Conservation (phyloP, 2,888 invertebrate genomes). For the Crematogaster levior region DNA sequence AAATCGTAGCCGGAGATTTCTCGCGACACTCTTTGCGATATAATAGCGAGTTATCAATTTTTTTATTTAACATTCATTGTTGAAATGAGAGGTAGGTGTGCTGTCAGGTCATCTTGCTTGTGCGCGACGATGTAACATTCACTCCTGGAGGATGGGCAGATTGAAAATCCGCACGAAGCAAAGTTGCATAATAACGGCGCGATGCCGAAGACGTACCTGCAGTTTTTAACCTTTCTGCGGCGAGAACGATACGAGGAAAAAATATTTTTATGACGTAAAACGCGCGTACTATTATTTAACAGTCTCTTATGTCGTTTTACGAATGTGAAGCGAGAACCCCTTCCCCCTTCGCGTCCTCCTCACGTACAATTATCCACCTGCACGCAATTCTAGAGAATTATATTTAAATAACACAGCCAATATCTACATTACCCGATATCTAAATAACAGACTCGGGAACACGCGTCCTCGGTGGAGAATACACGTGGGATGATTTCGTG, state of each 20-base stretch:
- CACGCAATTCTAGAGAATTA: not conserved
- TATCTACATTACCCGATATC: slow-evolving; percentile 9
- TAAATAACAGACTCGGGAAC: slow-evolving; percentile 30
- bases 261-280: slow-evolving; percentile 32
- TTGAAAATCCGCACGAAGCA: slow-evolving; percentile 39
- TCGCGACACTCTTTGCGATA: slow-evolving; percentile 6
- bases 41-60: slow-evolving; percentile 14
- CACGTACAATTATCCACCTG: slow-evolving; percentile 24
- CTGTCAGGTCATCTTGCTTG: not conserved
- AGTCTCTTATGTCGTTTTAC: slow-evolving; percentile 32
- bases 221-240: slow-evolving; percentile 36
- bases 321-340: slow-evolving; percentile 8
- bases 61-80: slow-evolving; percentile 18
- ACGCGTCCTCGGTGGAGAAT: not conserved
- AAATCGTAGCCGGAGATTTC: not conserved
- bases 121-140: slow-evolving; percentile 19
- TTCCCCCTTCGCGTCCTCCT: not conserved
- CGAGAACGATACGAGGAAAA: not conserved
- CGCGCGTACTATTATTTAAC: slow-evolving; percentile 29
- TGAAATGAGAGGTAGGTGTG: not conserved
- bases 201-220: slow-evolving; percentile 18
- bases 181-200: slow-evolving; percentile 32
- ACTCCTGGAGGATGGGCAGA: slow-evolving; percentile 11
- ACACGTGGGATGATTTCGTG: not conserved
- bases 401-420: too few relatives aligned